Base-by-base conservation (phyloP, 2,888 invertebrate genomes). In the Parochlus steinenii region DNA sequence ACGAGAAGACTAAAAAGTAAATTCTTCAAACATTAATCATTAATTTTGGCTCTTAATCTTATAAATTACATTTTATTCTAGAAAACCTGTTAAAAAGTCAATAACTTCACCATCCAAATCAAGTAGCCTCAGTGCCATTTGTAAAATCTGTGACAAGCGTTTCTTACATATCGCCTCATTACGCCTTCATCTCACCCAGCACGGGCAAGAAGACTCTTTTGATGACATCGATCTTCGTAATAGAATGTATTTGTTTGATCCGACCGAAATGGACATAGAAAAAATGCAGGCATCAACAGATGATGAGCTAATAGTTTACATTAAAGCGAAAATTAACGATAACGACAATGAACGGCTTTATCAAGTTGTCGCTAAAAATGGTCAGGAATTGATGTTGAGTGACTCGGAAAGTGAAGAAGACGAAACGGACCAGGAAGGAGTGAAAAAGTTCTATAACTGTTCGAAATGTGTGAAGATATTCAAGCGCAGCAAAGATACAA, bases 351-450 rank as follows among this genome's bases (percentile, higher is more conserved):
- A 36, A 2, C 41, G 47, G 12, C 51, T 54, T 24, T 58, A 56
- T 39, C 46, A 50, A 14, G 55, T 55, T 3, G 42, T 49, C 11
- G 50, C 52, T 26, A 45, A 39, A 15, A 47, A 45, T 22, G 56
- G 56, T 1, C 49, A 48, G 14, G 58, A 58, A 40, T 31, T 56
- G 33, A 47, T 49, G 27, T 43, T 58, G 22, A 49, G 48, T 24
- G 58, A 54, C 40, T 56, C 57, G 1, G 57, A 59, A 43, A 56
- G 57, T 3, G 58, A 57, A 14, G 56, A 54, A 31, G 22, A 33
- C 1, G 46, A 40, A 4, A 26, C 3, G 7, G 35, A 1, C 24
- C 22, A 6, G 20, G 10, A 20, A 33, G 38, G n/a, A n/a, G n/a
- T 5, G 41, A 39, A 24, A 10, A 41, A 41, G 31, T 44, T 55